A percentile compares a stretch with the other conserved stretches of the same genome.
phyloP scores from a whole-genome alignment of 35 echinoderm and acorn worm species.

The Apostichopus parvimensis region DNA sequence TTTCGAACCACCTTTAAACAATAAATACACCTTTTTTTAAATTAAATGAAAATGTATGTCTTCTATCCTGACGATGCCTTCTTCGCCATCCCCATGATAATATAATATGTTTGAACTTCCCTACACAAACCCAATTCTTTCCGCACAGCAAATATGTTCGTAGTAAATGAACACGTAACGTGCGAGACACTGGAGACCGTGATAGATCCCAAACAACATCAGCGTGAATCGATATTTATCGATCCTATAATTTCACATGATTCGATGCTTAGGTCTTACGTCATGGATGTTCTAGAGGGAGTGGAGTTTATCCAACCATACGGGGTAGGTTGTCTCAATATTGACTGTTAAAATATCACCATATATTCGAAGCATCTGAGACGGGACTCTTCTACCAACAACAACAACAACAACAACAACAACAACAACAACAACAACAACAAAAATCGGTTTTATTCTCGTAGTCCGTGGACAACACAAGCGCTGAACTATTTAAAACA shows the following conservation, averaged over 20 bases:
- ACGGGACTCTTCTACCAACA: background rate
- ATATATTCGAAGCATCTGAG: too few relatives aligned
- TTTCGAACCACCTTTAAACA: too few relatives aligned
- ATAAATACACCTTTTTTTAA: too few relatives aligned
- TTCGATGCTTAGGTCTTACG: background rate
- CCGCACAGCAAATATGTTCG: background rate
- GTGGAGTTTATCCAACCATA: background rate
- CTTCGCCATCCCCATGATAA: too few relatives aligned
- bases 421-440: background rate
- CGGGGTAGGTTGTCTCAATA: background rate
- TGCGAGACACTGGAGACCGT: background rate
- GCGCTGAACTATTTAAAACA: background rate
- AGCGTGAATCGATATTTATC: background rate
- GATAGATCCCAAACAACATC: background rate
- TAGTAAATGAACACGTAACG: background rate
- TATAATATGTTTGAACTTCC: too few relatives aligned
- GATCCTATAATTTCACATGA: background rate
- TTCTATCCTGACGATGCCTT: too few relatives aligned
- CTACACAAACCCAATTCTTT: background rate
- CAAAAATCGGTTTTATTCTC: background rate
- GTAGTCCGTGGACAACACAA: too few relatives aligned
- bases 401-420: background rate
- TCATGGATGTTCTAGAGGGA: constrained; percentile 6
- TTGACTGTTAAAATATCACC: background rate
- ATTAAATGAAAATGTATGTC: too few relatives aligned